These are phyloP conservation scores for Drosophila bifasciata DNA, from an alignment of 1,140 invertebrate genomes.

Conservation along the genomic window DNA sequence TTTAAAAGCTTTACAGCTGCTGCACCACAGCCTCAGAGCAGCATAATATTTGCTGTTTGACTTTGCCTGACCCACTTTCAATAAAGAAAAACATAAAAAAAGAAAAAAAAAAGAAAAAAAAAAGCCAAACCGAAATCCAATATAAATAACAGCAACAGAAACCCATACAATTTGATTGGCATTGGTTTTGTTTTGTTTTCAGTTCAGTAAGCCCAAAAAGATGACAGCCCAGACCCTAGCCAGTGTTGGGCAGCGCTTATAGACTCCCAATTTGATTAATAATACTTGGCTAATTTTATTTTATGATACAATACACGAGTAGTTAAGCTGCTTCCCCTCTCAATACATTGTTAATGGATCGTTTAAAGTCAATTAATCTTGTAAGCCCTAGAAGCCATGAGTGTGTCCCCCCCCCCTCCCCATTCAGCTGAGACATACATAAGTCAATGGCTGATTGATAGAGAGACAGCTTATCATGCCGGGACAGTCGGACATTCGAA, in stretches of 20 bases:
- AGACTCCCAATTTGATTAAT: no score
- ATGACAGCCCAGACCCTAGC: no score
- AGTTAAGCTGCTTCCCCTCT: no score
- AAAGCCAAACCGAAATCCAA: background rate
- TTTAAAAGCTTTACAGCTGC: background rate
- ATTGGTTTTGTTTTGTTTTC: slow-evolving; percentile 18
- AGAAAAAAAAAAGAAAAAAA: slow-evolving; percentile 8
- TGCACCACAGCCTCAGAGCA: no score
- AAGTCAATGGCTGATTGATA: slow-evolving; percentile 58
- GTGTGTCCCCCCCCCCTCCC: no score
- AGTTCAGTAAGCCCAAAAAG: no score
- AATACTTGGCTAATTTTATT: no score
- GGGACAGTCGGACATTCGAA: no score
- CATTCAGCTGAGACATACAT: slow-evolving; percentile 28
- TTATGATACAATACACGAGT: no score
- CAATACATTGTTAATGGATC: slow-evolving; percentile 42
- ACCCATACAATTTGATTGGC: slow-evolving; percentile 41
- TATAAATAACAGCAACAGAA: background rate
- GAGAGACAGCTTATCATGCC: slow-evolving; percentile 48
- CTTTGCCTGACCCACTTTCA: slow-evolving; percentile 40
- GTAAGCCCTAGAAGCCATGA: slow-evolving; percentile 36
- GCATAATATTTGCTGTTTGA: slow-evolving; percentile 23
- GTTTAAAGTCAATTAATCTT: slow-evolving; percentile 49
- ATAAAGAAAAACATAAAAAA: no score
- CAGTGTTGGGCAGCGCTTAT: background rate